Evolutionary conservation across 1,140 invertebrate genomes (phyloP), one percentile per base, ranked within the genome.

Genomic region (Drosophila orosa): DNA sequence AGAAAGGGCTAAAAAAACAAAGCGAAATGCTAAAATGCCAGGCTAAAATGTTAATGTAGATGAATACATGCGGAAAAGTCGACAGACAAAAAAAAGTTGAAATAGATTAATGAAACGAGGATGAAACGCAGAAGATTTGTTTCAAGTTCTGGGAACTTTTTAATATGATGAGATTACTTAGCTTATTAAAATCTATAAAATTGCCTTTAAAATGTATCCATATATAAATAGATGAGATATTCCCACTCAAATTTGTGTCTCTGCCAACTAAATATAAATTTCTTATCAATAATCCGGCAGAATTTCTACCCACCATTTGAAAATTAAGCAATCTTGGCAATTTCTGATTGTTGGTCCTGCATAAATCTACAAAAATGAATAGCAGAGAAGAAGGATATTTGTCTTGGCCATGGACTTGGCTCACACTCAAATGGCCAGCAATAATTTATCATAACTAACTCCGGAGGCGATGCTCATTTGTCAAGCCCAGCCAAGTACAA

Each of bases 381-480:
- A 37, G 50, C 58, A 31, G 50, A 7, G 3, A 40, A 15, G 33
- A 45, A 9, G 9, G 39, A 54, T 75, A 76, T 76, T 75, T 75
- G 73, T 58, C 45, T 66, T 45, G 54, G 60, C 61, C n/a, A 42
- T 58, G 65, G 62, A 67, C 55, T 75, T 76, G 73, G 73, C 73
- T 58, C 25, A 27, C 52, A 54, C 73, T 76, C 73, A 76, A 75
- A 76, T 75, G 15, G 73, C 73, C 47, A 40, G 62, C 72, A 37
- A 75, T 58, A 80, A 84, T 85, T 62, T 61, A 85, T 77, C 73
- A 77, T 73, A 74, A 57, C 61, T 61, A 79, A 67, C 73, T 76
- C 73, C 73, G 73, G 73, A 76, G 73, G 73, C 72, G 72, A 75
- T 59, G 73, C 73, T 76, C 72, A 75, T 76, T 76, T 76, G 73